Evolutionary conservation across 1,140 invertebrate genomes (phyloP), one percentile per base, ranked within the genome.

Genomic region (Cotesia glomerata): DNA sequence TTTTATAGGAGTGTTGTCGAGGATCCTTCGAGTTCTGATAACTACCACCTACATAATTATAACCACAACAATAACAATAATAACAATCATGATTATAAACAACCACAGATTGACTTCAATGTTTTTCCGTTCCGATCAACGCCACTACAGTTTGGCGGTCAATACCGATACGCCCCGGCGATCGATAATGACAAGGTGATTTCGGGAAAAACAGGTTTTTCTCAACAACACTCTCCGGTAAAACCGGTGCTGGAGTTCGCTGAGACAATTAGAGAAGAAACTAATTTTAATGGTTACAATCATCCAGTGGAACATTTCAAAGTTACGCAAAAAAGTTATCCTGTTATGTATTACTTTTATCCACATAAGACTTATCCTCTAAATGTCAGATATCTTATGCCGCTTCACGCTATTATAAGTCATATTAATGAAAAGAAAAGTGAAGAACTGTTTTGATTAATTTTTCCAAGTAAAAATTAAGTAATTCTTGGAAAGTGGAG

Each of bases 1-100:
- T 66, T 71, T n/a, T 51, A 65, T 39, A 76, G 63, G 32, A 64
- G 69, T 26, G 62, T 67, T n/a, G 56, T 51, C 34, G 63, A 72
- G 39, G 58, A 69, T 26, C 26, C 26, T 26, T 26, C 26, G 26
- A 26, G 26, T 26, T 26, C 26, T 26, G 26, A 26, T 26, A 26
- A 26, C 26, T 26, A 26, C 26, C 26, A 26, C 26, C 26, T 26
- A 26, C 26, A 26, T 26, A 26, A 26, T 2, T 0, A 26, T 26
- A 14, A n/a, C n/a, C 3, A 65, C 34, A 68, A 32, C 1, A 68
- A 11, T 18, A 68, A 34, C 5, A 18, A 18, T 7, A 18, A 56
- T 7, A 18, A 7, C 16, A 1, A 61, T 26, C 18, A 61, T 13
- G 4, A 32, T 9, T 26, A 18, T 26, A 18, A 32, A 18, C 26